Base-by-base conservation (phyloP, 1,140 invertebrate species). In the Bombus terrestris region DNA sequence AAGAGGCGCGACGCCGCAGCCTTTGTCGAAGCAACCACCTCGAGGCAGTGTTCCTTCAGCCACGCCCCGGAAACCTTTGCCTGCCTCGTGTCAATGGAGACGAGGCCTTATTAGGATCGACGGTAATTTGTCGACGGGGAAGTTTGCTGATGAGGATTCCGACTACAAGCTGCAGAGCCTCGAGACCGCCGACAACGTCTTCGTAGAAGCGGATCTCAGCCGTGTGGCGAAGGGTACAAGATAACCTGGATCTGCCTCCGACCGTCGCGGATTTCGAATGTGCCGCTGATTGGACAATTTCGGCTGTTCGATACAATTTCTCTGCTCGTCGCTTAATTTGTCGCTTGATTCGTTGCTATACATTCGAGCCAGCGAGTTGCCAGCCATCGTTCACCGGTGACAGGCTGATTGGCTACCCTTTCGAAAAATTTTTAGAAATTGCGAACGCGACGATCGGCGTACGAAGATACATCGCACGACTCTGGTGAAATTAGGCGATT, bases 61-160 rank as follows among this genome's bases (percentile, higher is more conserved):
- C 89, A 90, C 89, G 89, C 89, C 89, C 86, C 83, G 83, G 89
- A 90, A 88, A 88, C 89, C 89, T 90, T 90, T 88, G 89, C 89
- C 86, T 82, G 87, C 89, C 86, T 83, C 87, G 88, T 92, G 90
- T 90, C 92, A 91, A 93, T 92, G 84, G 86, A 88, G 88, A 90
- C 74, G 86, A 66, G 85, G 82, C 86, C 91, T 92, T 92, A 93
- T 93, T 92, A 93, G 88, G 87, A 93, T 93, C 91, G 90, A 89
- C 89, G 88, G 89, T 91, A 92, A 93, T 93, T 93, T 88, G 88
- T 88, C 89, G 89, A 89, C 89, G 82, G 75, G 89, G 81, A 92
- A 91, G 89, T 92, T 93, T 89, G 92, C 85, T 89, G 92, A 93
- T 92, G 91, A 92, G 90, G 84, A 90, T 90, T 88, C 83, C 75